A percentile compares a stretch with the other conserved stretches of the same genome.
Evolutionary conservation across 2,113 vertebrate genomes (phyloP).

Genomic region (Neoarius graeffei): DNA sequence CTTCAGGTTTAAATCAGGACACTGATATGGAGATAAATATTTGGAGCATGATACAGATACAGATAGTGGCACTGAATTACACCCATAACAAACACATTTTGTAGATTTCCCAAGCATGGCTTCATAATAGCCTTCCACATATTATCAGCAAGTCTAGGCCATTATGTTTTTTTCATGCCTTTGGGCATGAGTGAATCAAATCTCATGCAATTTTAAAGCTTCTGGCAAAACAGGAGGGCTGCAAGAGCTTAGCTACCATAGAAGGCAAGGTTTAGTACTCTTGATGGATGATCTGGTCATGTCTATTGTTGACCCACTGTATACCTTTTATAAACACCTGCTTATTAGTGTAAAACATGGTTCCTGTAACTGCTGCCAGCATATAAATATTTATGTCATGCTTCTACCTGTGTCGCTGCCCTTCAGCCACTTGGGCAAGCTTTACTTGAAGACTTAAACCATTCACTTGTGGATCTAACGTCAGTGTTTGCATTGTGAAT

Average conservation of each 20-base stretch:
- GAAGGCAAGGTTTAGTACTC: slow-evolving; percentile 22
- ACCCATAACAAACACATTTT: not conserved
- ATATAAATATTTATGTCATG: slow-evolving; percentile 31
- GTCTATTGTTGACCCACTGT: not conserved
- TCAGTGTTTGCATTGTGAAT: slow-evolving; percentile 23
- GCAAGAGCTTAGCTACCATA: not conserved
- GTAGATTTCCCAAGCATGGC: not conserved
- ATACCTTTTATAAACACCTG: not conserved
- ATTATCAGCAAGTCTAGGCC: not conserved
- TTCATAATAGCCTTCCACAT: slow-evolving; percentile 6
- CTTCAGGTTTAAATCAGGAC: not conserved
- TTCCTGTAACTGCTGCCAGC: slow-evolving; percentile 9
- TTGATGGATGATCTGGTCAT: not conserved
- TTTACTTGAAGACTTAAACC: slow-evolving; percentile 7
- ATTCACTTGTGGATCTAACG: slow-evolving; percentile 16
- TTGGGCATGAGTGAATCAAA: not conserved
- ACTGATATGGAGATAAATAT: not conserved
- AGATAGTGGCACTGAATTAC: not conserved
- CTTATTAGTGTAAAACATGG: slow-evolving; percentile 25
- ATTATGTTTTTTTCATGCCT: not conserved
- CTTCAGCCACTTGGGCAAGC: not conserved
- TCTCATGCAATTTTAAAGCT: slow-evolving; percentile 20
- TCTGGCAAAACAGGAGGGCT: not conserved
- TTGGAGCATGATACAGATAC: not conserved
- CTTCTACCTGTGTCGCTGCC: not conserved